These are phyloP conservation scores for Andrena chrysosceles DNA, from an alignment of 2,888 invertebrate genomes.

Conservation along the genomic window DNA sequence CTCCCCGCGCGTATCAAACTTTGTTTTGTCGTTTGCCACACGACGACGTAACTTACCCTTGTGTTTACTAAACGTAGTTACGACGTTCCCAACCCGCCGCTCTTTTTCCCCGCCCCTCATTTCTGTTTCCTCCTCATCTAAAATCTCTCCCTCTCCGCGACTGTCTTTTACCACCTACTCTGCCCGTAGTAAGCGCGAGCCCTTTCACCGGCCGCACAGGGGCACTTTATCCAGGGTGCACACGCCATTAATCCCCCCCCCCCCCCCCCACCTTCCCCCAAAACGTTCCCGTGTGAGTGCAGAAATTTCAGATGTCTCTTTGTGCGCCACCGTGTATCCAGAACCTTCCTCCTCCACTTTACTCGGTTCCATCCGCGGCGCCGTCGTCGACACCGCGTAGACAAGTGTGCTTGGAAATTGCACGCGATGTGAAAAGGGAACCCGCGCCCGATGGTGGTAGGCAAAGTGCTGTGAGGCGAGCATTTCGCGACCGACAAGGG, in stretches of 20 bases:
- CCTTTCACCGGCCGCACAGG: conserved; percentile 53
- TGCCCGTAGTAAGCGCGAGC: conserved; percentile 27
- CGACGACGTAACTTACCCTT: conserved; percentile 81
- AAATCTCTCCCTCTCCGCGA: background rate
- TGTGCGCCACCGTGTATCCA: conserved; percentile 54
- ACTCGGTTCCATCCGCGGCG: conserved; percentile 60
- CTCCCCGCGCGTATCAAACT: conserved; percentile 76
- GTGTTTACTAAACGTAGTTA: conserved; percentile 83
- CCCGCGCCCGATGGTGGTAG: background rate
- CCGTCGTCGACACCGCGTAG: conserved; percentile 67
- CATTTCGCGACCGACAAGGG: conserved; percentile 30
- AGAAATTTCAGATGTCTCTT: conserved; percentile 77
- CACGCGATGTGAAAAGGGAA: conserved; percentile 65
- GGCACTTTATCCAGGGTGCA: conserved; percentile 75
- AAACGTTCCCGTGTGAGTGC: conserved; percentile 58
- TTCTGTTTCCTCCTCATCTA: conserved; percentile 28
- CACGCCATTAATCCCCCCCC: conserved; percentile 76
- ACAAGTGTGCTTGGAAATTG: conserved; percentile 73
- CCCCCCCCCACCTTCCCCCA: conserved; percentile 24
- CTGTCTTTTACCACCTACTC: conserved; percentile 29
- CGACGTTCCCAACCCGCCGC: conserved; percentile 41
- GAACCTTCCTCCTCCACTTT: conserved; percentile 60
- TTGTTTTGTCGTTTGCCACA: conserved; percentile 81
- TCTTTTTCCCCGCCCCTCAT: conserved; percentile 19
- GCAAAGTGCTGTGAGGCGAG: conserved; percentile 55